Evolutionary conservation across 2,113 vertebrate species (phyloP), one percentile per base, ranked within the genome.

Genomic region (Lota lota): DNA sequence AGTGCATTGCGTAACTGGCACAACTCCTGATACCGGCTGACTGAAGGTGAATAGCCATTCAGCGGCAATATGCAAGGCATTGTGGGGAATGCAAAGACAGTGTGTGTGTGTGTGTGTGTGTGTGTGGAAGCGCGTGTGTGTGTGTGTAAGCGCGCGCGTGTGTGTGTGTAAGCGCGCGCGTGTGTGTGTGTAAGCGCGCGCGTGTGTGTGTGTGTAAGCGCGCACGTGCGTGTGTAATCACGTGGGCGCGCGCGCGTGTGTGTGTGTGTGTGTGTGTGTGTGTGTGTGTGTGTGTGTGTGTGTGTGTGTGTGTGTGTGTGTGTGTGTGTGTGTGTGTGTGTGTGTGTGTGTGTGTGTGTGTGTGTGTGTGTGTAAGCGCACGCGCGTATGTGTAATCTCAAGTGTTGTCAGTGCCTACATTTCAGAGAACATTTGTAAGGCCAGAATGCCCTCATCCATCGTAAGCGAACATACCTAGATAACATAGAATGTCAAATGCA

Each of bases 21-120:
- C 24, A 61, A 50, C 67, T 76, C 66, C 68, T 79, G 69, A 86
- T 79, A 57, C 63, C 66, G 58, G 69, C 28, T 78, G 70, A 77
- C 72, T 61, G 59, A 24, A 61, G 22, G 79, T 70, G 71, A 69
- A 78, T 67, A 57, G 63, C 58, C 18, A 19, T 12, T 71, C 64
- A 28, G 12, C 12, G 21, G 19, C 22, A 18, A 59, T 1, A 58
- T 63, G 53, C 61, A 64, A 12, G 20, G 54, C 19, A 59, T 47
- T 51, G n/a, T 47, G n/a, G 40, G 57, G 19, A 56, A 51, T 63
- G 40, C 58, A 66, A 5, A 0, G n/a, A 50, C 53, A 66, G 22
- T 20, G 22, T 50, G 54, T 0, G 1, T 19, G 20, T 19, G 14
- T 21, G 21, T 28, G 59, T 5, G 60, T 40, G 62, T 63, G 62